Evolutionary conservation across 2,888 invertebrate genomes (phyloP).

Genomic region (Caenorhabditis drosophilae): DNA sequence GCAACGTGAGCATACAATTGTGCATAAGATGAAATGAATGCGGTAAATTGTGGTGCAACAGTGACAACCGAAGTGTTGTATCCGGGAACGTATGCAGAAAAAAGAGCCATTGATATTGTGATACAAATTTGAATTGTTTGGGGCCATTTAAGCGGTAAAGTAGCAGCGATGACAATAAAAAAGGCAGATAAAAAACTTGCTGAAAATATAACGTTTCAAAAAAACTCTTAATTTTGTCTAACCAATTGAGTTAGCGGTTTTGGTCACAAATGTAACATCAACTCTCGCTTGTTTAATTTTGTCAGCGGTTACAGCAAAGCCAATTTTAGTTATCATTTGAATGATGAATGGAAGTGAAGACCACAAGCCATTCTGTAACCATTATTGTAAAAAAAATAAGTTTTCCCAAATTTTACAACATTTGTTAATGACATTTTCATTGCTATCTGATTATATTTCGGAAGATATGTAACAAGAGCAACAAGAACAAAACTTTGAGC

Average conservation of each 20-base stretch:
- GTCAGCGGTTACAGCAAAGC: conserved; percentile 60
- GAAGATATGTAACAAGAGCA: conserved; percentile 60
- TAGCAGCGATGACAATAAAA: conserved; percentile 48
- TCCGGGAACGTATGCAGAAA: conserved; percentile 63
- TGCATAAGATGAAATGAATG: conserved; percentile 60
- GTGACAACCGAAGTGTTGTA: conserved; percentile 63
- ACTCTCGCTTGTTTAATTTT: conserved; percentile 47
- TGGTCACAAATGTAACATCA: conserved; percentile 54
- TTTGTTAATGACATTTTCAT: conserved; percentile 52
- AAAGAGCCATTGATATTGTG: conserved; percentile 52
- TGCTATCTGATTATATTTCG: conserved; percentile 59
- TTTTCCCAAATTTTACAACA: no score
- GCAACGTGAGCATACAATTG: conserved; percentile 60
- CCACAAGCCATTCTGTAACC: conserved; percentile 60
- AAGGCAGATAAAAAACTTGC: conserved; percentile 61
- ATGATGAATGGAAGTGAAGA: conserved; percentile 61
- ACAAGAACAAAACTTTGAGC: conserved; percentile 64
- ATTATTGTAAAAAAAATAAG: background rate
- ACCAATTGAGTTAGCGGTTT: conserved; percentile 58
- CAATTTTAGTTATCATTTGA: conserved; percentile 61
- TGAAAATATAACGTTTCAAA: background rate
- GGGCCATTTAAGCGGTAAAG: conserved; percentile 25
- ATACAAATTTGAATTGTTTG: conserved; percentile 48
- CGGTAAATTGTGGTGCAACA: conserved; percentile 64
- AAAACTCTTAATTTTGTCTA: background rate